Percentiles rank a stretch among this genome's conserved stretches.
These are phyloP conservation scores for Struthio camelus DNA, from an alignment of 2,113 vertebrate genomes.

Conservation along the genomic window DNA sequence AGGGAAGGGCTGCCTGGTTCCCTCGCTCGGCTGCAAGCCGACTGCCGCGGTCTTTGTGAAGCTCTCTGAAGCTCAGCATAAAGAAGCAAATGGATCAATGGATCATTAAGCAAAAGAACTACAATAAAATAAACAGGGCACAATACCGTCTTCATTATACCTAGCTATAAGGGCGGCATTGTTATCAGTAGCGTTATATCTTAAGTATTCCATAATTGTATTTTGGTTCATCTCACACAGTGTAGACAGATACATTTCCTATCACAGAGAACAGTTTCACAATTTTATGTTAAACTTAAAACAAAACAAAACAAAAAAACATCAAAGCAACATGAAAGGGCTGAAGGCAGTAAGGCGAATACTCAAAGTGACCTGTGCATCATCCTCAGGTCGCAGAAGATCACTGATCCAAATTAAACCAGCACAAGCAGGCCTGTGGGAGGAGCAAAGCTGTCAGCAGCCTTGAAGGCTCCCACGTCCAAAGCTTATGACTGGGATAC, in stretches of 20 bases:
- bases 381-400: fast-evolving
- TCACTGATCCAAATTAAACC: not conserved
- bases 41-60: not conserved
- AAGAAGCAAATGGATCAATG: not conserved
- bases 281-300: not conserved
- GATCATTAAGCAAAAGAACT: not conserved
- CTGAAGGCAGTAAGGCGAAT: not conserved
- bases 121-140: not conserved
- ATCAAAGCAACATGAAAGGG: not conserved
- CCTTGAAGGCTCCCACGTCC: not conserved
- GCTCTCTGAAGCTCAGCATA: not conserved
- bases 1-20: not conserved
- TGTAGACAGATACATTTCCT: not conserved
- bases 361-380: not conserved
- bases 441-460: not conserved
- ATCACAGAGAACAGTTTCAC: not conserved
- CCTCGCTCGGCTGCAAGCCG: not conserved
- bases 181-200: not conserved
- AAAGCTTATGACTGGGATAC: not conserved
- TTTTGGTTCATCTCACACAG: not conserved
- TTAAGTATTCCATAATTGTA: not conserved
- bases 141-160: not conserved
- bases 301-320: not conserved
- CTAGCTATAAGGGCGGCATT: not conserved
- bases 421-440: not conserved